A percentile compares a stretch with the other conserved stretches of the same genome.
These are phyloP conservation scores for Heliconius ethilla DNA, from an alignment of 2,888 invertebrate species.

Conservation along the genomic window DNA sequence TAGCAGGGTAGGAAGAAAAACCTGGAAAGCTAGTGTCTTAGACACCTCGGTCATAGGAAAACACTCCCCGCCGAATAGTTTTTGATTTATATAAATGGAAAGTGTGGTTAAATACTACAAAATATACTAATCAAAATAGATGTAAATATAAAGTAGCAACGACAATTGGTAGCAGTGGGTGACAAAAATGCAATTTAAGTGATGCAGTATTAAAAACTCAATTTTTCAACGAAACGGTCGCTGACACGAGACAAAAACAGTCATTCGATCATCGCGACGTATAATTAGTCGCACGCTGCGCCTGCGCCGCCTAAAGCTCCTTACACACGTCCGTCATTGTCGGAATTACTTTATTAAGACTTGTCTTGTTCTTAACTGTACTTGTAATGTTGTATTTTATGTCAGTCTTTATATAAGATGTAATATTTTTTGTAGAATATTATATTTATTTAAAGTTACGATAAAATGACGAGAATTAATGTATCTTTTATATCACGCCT, in stretches of 20 bases:
- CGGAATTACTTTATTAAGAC: slow-evolving; percentile 19
- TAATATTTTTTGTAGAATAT: not conserved
- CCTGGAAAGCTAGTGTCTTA: not conserved
- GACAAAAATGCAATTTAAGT: slow-evolving; percentile 81
- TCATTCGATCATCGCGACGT: slow-evolving; percentile 64
- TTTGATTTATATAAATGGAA: not conserved
- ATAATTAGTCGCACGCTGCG: slow-evolving; percentile 78
- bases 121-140: not conserved
- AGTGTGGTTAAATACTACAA: not conserved
- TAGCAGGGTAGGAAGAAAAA: not conserved
- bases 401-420: not conserved
- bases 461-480: no score
- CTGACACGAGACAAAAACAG: slow-evolving; percentile 59
- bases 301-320: slow-evolving; percentile 30
- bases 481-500: not conserved
- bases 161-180: slow-evolving; percentile 58
- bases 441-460: no score
- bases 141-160: slow-evolving; percentile 46
- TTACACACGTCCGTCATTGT: slow-evolving; percentile 21
- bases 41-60: not conserved
- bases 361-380: not conserved
- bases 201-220: slow-evolving; percentile 74
- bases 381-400: not conserved
- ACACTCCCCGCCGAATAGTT: not conserved
- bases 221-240: slow-evolving; percentile 60